Base-by-base conservation (phyloP, 2,888 invertebrate genomes). In the Cyclophora albipunctata region DNA sequence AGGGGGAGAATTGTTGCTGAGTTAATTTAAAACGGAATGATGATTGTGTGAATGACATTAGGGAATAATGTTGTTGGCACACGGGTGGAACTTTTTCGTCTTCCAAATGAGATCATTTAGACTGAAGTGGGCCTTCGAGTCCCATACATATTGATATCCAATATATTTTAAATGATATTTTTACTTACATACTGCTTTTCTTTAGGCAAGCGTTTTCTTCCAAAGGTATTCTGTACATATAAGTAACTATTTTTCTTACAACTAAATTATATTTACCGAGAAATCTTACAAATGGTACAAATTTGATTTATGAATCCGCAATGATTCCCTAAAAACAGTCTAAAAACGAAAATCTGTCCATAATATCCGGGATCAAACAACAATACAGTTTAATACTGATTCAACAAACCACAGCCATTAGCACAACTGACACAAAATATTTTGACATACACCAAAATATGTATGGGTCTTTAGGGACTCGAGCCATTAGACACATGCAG, bases 351-450 rank as follows among this genome's bases (percentile, higher is more conserved):
- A 83, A 84, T 84, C 80, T 84, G 85, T 83, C 62, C 66, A 77
- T 70, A 79, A 73, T 66, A 69, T 71, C 64, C 72, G 63, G 66
- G 68, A 76, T 73, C 72, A 71, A 65, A 67, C 68, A 78, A 86
- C 84, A 86, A 87, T 85, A 67, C 64, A 68, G 73, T 64, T 66
- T 73, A 84, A 84, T 82, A 77, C 70, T 62, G 69, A 73, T 69
- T 73, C 75, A 76, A 76, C 79, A 82, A 78, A 81, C 67, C 65
- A 67, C 62, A 58, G 60, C 81, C 85, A 85, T 86, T 85, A 84
- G 78, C 77, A 78, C 81, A 79, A 75, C 78, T 78, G 83, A 84
- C 78, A 83, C 80, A 80, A 83, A 88, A 88, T 88, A 86, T 88
- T 88, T 85, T 86, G 88, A 87, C 88, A 63, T 82, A 78, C 75